Percentiles rank a stretch among this genome's conserved stretches.
Evolutionary conservation across 2,888 invertebrate genomes (phyloP).

Genomic region (Drosophila niveifrons): DNA sequence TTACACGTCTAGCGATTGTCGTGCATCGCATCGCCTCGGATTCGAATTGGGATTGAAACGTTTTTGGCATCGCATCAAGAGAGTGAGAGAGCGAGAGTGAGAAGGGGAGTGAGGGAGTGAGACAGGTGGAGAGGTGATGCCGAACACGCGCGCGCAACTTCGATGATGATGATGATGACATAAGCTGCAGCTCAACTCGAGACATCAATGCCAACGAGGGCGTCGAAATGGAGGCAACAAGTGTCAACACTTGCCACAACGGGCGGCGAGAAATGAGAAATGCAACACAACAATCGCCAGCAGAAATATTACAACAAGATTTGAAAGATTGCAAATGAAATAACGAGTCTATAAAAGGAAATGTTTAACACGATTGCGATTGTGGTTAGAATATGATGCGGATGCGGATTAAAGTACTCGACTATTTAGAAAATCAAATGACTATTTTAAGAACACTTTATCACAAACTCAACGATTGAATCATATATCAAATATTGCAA

Average conservation of each 20-base stretch:
- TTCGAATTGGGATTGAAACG: slow-evolving; percentile 26
- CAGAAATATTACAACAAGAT: no score
- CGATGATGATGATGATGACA: slow-evolving; percentile 39
- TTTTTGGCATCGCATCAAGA: slow-evolving; percentile 34
- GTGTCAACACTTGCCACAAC: slow-evolving; percentile 31
- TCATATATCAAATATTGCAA: no score
- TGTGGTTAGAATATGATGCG: no score
- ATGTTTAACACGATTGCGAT: no score
- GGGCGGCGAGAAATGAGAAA: not conserved
- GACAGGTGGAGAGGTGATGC: not conserved
- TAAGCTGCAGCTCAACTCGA: slow-evolving; percentile 34
- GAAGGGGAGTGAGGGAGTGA: not conserved
- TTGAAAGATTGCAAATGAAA: no score
- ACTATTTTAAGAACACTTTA: no score
- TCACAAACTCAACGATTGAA: no score
- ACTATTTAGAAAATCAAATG: no score
- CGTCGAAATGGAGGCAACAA: slow-evolving; percentile 25
- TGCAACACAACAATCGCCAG: not conserved
- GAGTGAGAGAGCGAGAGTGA: not conserved
- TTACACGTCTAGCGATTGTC: slow-evolving; percentile 63
- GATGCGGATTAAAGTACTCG: no score
- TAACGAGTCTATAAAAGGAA: no score
- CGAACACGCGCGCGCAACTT: slow-evolving; percentile 9
- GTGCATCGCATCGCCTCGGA: slow-evolving; percentile 28
- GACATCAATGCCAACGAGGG: slow-evolving; percentile 33